phyloP scores from a whole-genome alignment of 2,888 invertebrate species.

The Hesperia comma region DNA sequence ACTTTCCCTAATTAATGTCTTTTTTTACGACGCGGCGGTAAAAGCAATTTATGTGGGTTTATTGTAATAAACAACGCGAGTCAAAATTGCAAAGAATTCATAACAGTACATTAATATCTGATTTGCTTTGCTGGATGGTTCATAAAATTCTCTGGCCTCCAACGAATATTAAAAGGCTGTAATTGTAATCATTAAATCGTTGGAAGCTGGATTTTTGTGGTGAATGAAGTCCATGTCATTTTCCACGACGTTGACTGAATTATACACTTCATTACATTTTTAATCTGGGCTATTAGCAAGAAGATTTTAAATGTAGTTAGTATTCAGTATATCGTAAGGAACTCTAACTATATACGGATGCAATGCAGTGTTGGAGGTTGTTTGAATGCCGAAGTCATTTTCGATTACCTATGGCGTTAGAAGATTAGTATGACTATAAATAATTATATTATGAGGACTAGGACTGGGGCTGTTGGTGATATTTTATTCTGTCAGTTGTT shows the following conservation, averaged over 20 bases:
- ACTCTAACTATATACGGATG: background rate
- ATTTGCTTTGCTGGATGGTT: constrained; percentile 16
- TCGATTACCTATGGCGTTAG: no score
- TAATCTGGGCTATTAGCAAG: constrained; percentile 39
- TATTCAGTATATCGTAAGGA: background rate
- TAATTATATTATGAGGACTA: no score
- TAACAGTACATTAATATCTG: constrained; percentile 25
- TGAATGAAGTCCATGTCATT: constrained; percentile 51
- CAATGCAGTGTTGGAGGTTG: no score
- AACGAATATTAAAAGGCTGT: constrained; percentile 33
- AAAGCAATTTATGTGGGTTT: constrained; percentile 4
- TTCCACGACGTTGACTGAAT: constrained; percentile 51
- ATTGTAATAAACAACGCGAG: constrained; percentile 11
- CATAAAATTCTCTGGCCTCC: constrained; percentile 18
- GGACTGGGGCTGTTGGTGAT: no score
- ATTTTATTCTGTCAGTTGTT: no score
- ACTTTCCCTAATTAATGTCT: background rate
- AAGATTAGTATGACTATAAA: no score
- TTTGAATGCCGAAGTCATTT: no score
- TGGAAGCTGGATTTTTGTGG: background rate
- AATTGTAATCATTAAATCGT: constrained; percentile 8
- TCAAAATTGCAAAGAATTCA: constrained; percentile 19
- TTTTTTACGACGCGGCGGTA: background rate
- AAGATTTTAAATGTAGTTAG: background rate
- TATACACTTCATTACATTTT: constrained; percentile 58